These are phyloP conservation scores for Sebastes aleutianus DNA, from an alignment of 2,797 vertebrate species.

Conservation along the genomic window DNA sequence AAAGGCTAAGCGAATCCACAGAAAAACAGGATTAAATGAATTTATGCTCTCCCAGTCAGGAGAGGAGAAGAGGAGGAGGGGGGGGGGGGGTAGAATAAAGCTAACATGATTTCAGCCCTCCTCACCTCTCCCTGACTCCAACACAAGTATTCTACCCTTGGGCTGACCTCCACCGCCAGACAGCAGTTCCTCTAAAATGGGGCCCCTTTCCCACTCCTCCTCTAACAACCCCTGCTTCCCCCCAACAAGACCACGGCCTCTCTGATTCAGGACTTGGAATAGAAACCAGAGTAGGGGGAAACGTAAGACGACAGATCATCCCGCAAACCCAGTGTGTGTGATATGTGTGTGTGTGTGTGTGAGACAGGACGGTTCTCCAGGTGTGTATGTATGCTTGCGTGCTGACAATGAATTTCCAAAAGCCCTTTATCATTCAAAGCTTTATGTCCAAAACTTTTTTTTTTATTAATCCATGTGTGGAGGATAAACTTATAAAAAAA, in stretches of 20 bases:
- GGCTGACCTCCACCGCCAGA: constrained; percentile 84
- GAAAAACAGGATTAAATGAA: constrained; percentile 88
- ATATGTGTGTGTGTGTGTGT: constrained; percentile 11
- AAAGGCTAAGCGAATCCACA: constrained; percentile 78
- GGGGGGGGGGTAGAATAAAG: constrained; percentile 68
- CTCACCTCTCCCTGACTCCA: constrained; percentile 87
- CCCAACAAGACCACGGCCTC: constrained; percentile 54
- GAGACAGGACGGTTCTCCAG: constrained; percentile 14
- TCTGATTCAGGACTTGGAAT: constrained; percentile 71
- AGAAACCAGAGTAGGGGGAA: constrained; percentile 65
- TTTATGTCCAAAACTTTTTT: constrained; percentile 26
- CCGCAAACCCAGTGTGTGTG: constrained; percentile 17
- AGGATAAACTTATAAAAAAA: constrained; percentile 42
- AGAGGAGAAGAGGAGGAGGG: constrained; percentile 48
- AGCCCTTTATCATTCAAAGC: constrained; percentile 24
- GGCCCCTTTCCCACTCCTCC: constrained; percentile 65
- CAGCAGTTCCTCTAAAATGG: constrained; percentile 78
- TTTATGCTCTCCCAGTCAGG: constrained; percentile 80
- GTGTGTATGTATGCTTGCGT: constrained; percentile 34
- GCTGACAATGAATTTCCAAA: constrained; percentile 36
- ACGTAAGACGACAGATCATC: constrained; percentile 60
- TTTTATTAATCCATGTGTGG: constrained; percentile 37
- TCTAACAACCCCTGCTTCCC: constrained; percentile 46
- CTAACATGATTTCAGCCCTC: constrained; percentile 85
- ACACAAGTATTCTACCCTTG: constrained; percentile 86